phyloP scores from a whole-genome alignment of 2,113 vertebrate genomes.

The Phycodurus eques region DNA sequence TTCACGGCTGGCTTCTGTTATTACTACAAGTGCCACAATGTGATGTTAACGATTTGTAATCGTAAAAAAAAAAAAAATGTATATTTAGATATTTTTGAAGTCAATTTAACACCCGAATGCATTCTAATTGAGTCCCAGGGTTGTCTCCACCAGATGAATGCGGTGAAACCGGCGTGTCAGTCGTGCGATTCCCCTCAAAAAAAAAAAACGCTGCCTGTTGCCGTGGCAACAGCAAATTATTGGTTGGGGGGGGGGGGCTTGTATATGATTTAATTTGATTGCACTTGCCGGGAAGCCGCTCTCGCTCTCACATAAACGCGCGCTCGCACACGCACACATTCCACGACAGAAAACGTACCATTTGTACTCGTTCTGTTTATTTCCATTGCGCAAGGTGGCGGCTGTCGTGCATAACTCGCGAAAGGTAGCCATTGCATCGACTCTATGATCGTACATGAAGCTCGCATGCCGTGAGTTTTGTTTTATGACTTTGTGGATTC shows the following conservation, averaged over 20 bases:
- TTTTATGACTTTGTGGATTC: too few species aligned
- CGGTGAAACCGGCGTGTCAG: not conserved
- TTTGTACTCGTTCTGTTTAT: not conserved
- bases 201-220: conserved; percentile 61
- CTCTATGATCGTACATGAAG: too few species aligned
- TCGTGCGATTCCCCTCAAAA: conserved; percentile 45
- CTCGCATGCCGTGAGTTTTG: too few species aligned
- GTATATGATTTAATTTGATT: conserved; percentile 67
- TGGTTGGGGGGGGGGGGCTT: conserved; percentile 48
- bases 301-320: conserved; percentile 34
- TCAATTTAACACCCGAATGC: not conserved
- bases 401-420: not conserved
- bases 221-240: conserved; percentile 72
- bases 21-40: too few species aligned
- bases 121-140: not conserved
- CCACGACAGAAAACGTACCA: not conserved
- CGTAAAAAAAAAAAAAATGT: too few species aligned
- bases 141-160: not conserved
- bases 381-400: not conserved
- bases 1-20: not conserved
- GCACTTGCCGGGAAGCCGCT: conserved; percentile 51
- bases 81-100: not conserved
- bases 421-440: not conserved
- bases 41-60: too few species aligned
- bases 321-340: not conserved